Evolutionary conservation across 1,140 invertebrate genomes (phyloP).

Genomic region (Antheraea pernyi): DNA sequence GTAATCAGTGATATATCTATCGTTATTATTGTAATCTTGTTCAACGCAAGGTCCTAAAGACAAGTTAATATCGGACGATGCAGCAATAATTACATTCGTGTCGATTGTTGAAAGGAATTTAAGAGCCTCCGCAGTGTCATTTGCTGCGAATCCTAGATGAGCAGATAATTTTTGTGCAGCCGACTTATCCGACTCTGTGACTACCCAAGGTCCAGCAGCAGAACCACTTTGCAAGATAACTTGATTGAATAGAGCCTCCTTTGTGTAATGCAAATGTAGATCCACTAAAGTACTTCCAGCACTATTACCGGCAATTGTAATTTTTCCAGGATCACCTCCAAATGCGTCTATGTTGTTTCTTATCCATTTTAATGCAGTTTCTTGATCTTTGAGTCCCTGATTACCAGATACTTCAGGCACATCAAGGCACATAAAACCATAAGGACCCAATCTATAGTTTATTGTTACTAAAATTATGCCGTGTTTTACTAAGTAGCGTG

Average conservation of each 20-base stretch:
- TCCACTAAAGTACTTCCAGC: conserved; percentile 78
- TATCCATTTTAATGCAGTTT: conserved; percentile 83
- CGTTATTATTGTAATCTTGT: conserved; percentile 28
- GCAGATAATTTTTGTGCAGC: conserved; percentile 32
- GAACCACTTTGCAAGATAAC: conserved; percentile 43
- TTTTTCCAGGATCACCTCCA: conserved; percentile 83
- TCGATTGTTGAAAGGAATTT: conserved; percentile 31
- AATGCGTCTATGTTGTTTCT: conserved; percentile 84
- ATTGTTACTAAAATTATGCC: conserved; percentile 81
- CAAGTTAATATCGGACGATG: conserved; percentile 23
- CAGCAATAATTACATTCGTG: conserved; percentile 32
- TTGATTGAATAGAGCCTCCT: conserved; percentile 40
- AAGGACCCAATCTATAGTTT: conserved; percentile 82
- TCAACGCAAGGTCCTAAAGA: conserved; percentile 36
- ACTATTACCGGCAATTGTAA: conserved; percentile 85
- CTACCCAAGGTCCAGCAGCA: conserved; percentile 11
- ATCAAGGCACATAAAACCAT: conserved; percentile 85
- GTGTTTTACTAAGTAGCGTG: conserved; percentile 78
- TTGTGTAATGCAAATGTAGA: conserved; percentile 36
- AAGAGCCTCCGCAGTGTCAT: conserved; percentile 32
- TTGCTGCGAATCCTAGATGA: conserved; percentile 35
- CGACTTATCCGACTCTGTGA: conserved; percentile 19
- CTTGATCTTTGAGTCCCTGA: conserved; percentile 85
- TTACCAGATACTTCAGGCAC: conserved; percentile 84
- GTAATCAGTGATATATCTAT: conserved; percentile 43